These are phyloP conservation scores for Anguilla pacifica DNA, from an alignment of 2,797 vertebrate species.

Conservation along the genomic window DNA sequence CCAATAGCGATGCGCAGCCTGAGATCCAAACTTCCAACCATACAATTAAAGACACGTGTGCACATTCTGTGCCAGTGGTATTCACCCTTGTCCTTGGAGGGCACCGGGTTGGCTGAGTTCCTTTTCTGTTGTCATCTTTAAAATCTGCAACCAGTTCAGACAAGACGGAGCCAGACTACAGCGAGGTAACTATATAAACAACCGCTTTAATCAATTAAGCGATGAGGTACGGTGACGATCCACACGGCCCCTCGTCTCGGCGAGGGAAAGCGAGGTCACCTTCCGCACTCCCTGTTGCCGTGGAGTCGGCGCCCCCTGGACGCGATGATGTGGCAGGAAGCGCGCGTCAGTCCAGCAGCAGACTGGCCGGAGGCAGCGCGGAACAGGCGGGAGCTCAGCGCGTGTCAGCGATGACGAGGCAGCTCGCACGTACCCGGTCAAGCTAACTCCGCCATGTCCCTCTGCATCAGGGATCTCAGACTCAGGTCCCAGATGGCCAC, in stretches of 20 bases:
- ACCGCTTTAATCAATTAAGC: not conserved
- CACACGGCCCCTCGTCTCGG: not conserved
- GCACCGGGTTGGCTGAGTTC: too few species aligned
- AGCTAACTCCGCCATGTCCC: not conserved
- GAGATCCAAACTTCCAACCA: not conserved
- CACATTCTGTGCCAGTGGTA: not conserved
- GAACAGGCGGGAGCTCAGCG: not conserved
- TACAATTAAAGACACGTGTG: not conserved
- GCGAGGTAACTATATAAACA: not conserved
- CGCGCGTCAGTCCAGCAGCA: not conserved
- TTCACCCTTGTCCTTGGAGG: too few species aligned
- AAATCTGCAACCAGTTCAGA: not conserved
- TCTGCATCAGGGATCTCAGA: too few species aligned
- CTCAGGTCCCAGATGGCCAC: too few species aligned
- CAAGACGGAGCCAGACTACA: not conserved
- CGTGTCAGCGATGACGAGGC: not conserved
- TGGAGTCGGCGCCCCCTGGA: not conserved
- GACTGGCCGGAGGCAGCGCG: not conserved
- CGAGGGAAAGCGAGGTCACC: not conserved
- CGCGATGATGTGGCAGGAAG: not conserved
- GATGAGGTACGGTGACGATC: not conserved
- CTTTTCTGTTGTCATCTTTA: not conserved
- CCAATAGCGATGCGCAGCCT: not conserved
- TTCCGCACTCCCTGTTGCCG: not conserved
- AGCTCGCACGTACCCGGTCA: not conserved